These are phyloP conservation scores for Epirrhoe alternata DNA, from an alignment of 2,888 invertebrate species.

Conservation along the genomic window DNA sequence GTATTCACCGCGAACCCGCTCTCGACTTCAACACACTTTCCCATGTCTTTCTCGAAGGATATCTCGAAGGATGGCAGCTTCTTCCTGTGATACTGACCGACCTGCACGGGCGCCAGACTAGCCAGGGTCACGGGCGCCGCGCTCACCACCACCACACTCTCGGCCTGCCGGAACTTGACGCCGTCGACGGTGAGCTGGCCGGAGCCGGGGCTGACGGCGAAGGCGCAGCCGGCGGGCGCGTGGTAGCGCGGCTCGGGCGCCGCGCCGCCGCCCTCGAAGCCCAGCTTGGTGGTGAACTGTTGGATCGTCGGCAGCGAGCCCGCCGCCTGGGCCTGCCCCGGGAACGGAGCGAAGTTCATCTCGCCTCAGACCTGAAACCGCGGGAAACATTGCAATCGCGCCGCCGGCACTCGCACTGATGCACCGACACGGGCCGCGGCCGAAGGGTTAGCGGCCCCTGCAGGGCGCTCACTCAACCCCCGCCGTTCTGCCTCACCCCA, in stretches of 20 bases:
- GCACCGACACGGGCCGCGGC: conserved; percentile 54
- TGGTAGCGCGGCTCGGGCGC: conserved; percentile 77
- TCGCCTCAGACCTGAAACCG: conserved; percentile 57
- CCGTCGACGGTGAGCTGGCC: conserved; percentile 71
- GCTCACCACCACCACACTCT: conserved; percentile 80
- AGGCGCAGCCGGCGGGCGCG: conserved; percentile 59
- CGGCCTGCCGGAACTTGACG: conserved; percentile 86
- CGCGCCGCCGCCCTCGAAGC: conserved; percentile 73
- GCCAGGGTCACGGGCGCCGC: conserved; percentile 75
- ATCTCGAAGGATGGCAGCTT: conserved; percentile 31
- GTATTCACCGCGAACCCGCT: conserved; percentile 66
- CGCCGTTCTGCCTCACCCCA: conserved; percentile 83
- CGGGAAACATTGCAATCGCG: conserved; percentile 52
- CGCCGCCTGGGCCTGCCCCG: conserved; percentile 91
- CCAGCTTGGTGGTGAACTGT: conserved; percentile 92
- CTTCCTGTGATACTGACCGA: conserved; percentile 57
- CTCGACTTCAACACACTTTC: conserved; percentile 21
- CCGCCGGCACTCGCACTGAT: conserved; percentile 42
- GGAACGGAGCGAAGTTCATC: conserved; percentile 95
- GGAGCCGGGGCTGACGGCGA: conserved; percentile 64
- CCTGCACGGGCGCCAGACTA: conserved; percentile 74
- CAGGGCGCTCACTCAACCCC: conserved; percentile 81
- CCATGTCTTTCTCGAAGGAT: conserved; percentile 30
- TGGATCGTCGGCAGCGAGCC: conserved; percentile 92
- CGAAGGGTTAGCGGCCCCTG: conserved; percentile 72